Conservation (phyloP, 1,140 invertebrate species). For the Laupala kohalensis region DNA sequence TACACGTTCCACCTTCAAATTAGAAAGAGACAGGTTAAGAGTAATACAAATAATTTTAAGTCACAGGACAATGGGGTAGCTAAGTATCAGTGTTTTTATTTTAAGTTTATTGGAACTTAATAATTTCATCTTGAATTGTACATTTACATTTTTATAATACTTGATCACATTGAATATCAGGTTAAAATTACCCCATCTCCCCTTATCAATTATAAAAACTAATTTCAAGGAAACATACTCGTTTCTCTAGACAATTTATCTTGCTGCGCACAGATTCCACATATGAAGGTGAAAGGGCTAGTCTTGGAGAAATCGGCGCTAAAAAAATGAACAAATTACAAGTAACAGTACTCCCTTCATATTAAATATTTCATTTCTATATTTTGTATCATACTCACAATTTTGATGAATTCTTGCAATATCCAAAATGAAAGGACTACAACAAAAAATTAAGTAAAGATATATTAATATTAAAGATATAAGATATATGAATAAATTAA, state of each 20-base stretch:
- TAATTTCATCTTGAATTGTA: not conserved
- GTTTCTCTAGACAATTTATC: not conserved
- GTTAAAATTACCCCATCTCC: not conserved
- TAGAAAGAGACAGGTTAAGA: not conserved
- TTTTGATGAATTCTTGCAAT: constrained; percentile 4
- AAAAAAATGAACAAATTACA: not conserved
- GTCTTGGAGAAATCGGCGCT: not conserved
- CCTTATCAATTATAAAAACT: not conserved
- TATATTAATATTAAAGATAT: not conserved
- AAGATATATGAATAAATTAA: not conserved
- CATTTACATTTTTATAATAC: not conserved
- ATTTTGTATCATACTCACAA: not conserved
- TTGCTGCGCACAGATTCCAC: constrained; percentile 3
- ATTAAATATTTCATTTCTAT: not conserved
- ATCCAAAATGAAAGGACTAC: constrained; percentile 3
- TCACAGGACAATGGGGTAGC: not conserved
- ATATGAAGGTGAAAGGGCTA: not conserved
- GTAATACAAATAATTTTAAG: not conserved
- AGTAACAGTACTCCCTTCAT: not conserved
- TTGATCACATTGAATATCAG: not conserved
- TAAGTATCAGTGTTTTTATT: not conserved
- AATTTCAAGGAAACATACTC: not conserved
- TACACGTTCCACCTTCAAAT: constrained; percentile 7
- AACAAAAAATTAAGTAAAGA: not conserved
- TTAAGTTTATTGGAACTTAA: not conserved